These are phyloP conservation scores for Sardinella longiceps DNA, from an alignment of 2,797 vertebrate species.

Conservation along the genomic window DNA sequence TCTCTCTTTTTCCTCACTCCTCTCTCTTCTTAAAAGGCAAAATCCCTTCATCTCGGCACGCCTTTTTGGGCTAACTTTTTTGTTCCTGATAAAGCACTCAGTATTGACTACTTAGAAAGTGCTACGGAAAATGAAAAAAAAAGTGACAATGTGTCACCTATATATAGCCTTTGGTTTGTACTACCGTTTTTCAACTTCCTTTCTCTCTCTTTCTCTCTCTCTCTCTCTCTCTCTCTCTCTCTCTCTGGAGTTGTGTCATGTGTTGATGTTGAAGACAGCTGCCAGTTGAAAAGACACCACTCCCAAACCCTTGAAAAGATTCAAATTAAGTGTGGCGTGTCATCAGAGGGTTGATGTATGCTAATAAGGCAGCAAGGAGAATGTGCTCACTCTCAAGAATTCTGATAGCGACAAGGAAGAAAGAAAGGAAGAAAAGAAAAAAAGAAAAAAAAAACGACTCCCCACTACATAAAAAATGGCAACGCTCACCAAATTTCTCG, in stretches of 20 bases:
- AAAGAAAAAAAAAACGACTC: conserved; percentile 40
- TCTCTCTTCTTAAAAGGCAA: conserved; percentile 64
- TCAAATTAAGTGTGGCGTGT: conserved; percentile 70
- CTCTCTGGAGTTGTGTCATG: conserved; percentile 59
- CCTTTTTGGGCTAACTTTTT: conserved; percentile 73
- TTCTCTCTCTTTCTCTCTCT: conserved; percentile 61
- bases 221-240: conserved; percentile 58
- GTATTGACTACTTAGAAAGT: conserved; percentile 74
- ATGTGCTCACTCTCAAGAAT: conserved; percentile 60
- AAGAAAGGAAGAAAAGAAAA: neutral
- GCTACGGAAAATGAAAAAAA: conserved; percentile 69
- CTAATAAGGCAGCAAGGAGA: conserved; percentile 73
- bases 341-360: conserved; percentile 71
- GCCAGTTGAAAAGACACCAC: conserved; percentile 72
- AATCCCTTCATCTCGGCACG: conserved; percentile 67
- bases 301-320: conserved; percentile 64
- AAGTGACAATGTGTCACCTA: conserved; percentile 75
- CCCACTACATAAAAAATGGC: conserved; percentile 67
- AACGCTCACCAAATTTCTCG: conserved; percentile 57
- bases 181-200: conserved; percentile 67
- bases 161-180: conserved; percentile 75
- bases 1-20: conserved; percentile 63
- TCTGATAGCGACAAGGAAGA: conserved; percentile 64
- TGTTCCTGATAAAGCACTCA: conserved; percentile 67
- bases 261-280: conserved; percentile 77